phyloP scores from a whole-genome alignment of 2,797 vertebrate genomes.

The Apogon hyalosoma region DNA sequence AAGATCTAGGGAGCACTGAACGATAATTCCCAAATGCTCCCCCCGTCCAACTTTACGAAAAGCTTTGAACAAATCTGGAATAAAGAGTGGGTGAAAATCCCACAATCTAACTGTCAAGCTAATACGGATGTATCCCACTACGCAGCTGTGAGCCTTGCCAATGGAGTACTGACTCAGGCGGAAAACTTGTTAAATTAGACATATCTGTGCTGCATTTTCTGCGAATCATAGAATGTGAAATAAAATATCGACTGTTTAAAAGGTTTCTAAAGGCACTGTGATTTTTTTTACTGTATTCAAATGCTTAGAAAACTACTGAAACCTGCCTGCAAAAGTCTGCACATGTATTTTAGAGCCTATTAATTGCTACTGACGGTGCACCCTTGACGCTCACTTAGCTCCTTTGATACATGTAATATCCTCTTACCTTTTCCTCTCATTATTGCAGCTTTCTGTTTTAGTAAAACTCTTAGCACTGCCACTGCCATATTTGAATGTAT shows the following conservation, averaged over 20 bases:
- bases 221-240: not conserved
- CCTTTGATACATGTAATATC: conserved; percentile 1
- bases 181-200: conserved; percentile 29
- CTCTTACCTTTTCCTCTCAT: conserved; percentile 2
- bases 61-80: conserved; percentile 39
- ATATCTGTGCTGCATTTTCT: conserved; percentile 11
- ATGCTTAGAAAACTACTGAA: not conserved
- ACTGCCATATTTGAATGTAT: conserved; percentile 9
- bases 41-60: conserved; percentile 38
- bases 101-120: conserved; percentile 43
- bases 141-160: conserved; percentile 26
- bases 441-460: conserved; percentile 12
- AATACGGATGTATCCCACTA: conserved; percentile 29
- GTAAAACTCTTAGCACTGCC: not conserved
- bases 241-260: conserved; percentile 1
- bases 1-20: conserved; percentile 24
- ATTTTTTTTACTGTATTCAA: not conserved
- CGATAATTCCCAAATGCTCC: conserved; percentile 28
- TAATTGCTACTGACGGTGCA: conserved; percentile 4
- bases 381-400: not conserved
- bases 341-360: not conserved
- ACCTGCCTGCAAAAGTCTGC: not conserved
- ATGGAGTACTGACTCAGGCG: conserved; percentile 23
- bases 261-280: not conserved
- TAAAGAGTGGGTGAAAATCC: conserved; percentile 41